Evolutionary conservation across 2,113 vertebrate species (phyloP).

Genomic region (Syrmaticus mikado): DNA sequence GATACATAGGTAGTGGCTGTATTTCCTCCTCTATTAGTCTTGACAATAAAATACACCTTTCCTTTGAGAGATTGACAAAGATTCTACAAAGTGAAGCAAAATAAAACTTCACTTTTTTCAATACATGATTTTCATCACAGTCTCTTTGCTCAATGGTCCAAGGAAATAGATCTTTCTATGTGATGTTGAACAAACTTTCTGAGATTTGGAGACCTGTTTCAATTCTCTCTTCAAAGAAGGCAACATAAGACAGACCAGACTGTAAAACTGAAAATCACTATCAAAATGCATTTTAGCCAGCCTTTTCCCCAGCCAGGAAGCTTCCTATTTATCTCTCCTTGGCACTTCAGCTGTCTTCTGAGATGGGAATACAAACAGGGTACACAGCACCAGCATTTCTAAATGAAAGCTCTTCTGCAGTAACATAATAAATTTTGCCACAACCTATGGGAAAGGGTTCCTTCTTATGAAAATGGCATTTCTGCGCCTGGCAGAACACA

Average conservation of each 20-base stretch:
- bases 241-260: not conserved
- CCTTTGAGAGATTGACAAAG: not conserved
- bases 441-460: not conserved
- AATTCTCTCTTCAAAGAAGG: not conserved
- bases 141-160: not conserved
- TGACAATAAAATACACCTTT: not conserved
- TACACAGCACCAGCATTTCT: not conserved
- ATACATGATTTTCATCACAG: not conserved
- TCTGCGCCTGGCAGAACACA: not conserved
- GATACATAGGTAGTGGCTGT: not conserved
- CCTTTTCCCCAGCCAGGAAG: not conserved
- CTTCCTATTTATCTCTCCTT: not conserved
- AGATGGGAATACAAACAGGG: not conserved
- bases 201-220: not conserved
- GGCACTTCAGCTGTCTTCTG: not conserved
- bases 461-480: not conserved
- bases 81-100: not conserved
- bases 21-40: not conserved
- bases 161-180: not conserved
- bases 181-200: not conserved
- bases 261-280: not conserved
- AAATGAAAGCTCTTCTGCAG: not conserved
- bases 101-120: not conserved
- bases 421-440: not conserved
- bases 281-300: not conserved